Evolutionary conservation across 2,113 vertebrate species (phyloP), one percentile per base, ranked within the genome.

Genomic region (Cheirogaleus medius): DNA sequence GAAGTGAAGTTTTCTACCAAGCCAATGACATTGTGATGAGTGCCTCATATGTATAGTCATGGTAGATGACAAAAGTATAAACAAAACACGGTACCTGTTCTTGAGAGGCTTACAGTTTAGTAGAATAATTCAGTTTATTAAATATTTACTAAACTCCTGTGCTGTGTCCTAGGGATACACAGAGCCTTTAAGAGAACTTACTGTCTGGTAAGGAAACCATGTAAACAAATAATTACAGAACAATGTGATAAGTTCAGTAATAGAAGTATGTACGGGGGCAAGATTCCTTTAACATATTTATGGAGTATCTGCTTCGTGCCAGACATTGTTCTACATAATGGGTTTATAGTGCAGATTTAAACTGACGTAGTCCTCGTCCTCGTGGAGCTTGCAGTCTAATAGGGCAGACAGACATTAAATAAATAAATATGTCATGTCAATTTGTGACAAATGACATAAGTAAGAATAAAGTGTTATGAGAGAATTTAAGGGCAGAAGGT

Each of bases 1-100:
- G 74, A 96, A 95, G 39, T 87, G 74, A 91, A 42, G 12, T 56
- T 89, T 86, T 88, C 85, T 90, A 4, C 71, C 60, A 74, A 88
- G 25, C 37, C 94, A 52, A 47, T 74, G 73, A 47, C 84, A 87
- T 89, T 52, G 1, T 69, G n/a, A 56, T 87, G 32, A 56, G 74
- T 95, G 66, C 44, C 69, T 64, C 13, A 5, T 78, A 2, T 44
- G 39, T 92, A 34, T 91, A 74, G 47, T 73, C 52, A 47, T 27
- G 52, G 42, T 85, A 76, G 69, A 49, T 64, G 69, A 87, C 42
- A 77, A 44, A 92, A 89, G 17, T 91, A 18, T 64, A 68, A 89
- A 58, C 52, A 81, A 49, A 91, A 74, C 20, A 37, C 18, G 23
- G 8, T 73, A 12, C 37, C 52, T 95, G 21, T 63, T 89, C 68